A percentile compares a stretch with the other conserved stretches of the same genome.
Conservation (phyloP, 2,888 invertebrate genomes). For the Zelleria hepariella region DNA sequence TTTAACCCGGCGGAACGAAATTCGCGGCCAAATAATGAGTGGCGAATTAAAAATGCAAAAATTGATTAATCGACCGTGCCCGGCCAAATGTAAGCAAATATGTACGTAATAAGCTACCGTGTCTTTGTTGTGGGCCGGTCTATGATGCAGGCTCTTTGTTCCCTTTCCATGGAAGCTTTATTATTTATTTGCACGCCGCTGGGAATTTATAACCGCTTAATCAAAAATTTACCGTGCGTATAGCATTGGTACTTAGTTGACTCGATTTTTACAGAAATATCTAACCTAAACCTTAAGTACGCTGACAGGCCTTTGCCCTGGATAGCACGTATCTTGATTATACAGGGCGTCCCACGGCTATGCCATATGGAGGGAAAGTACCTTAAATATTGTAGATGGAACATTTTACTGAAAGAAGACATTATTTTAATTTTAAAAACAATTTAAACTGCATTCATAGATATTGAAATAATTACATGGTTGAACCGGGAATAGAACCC, state of each 20-base stretch:
- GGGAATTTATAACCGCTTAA: not conserved
- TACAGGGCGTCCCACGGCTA: too few species aligned
- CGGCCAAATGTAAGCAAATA: conserved; percentile 35
- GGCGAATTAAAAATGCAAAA: conserved; percentile 69
- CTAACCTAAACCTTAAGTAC: not conserved
- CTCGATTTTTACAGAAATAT: not conserved
- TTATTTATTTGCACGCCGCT: not conserved
- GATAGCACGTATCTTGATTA: too few species aligned
- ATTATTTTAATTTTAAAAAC: too few species aligned
- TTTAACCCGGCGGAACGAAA: conserved; percentile 58
- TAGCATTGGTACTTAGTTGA: not conserved
- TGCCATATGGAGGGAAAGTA: too few species aligned
- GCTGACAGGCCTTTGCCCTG: not conserved
- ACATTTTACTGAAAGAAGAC: too few species aligned
- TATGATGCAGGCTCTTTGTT: not conserved
- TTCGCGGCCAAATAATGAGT: conserved; percentile 66
- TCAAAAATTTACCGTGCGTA: not conserved
- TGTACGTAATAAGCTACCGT: conserved; percentile 45
- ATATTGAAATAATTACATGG: too few species aligned
- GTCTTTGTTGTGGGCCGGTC: conserved; percentile 17
- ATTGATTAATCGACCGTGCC: conserved; percentile 65
- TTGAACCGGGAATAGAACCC: too few species aligned
- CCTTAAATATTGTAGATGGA: too few species aligned
- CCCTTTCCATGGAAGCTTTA: not conserved
- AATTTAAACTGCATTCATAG: too few species aligned